Conservation (phyloP, 2,888 invertebrate species). For the Erynnis tages region DNA sequence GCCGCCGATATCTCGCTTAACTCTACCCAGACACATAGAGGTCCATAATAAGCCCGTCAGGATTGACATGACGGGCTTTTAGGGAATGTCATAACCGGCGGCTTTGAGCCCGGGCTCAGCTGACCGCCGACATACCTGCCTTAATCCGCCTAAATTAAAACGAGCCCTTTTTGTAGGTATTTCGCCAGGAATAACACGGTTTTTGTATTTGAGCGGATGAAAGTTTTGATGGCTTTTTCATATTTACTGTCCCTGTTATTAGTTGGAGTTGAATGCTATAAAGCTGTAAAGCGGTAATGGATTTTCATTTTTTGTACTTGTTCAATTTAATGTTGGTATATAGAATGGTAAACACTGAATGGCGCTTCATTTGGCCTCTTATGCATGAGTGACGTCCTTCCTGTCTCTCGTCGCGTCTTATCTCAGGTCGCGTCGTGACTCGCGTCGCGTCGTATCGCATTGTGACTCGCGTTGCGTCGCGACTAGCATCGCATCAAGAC, state of each 20-base stretch:
- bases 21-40: background rate
- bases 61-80: conserved; percentile 8
- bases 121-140: background rate
- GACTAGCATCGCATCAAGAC: too few species aligned
- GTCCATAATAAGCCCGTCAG: background rate
- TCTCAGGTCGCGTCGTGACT: too few species aligned
- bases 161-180: background rate
- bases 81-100: conserved; percentile 11
- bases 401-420: too few species aligned
- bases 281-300: too few species aligned
- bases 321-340: too few species aligned
- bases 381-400: too few species aligned
- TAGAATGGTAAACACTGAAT: too few species aligned
- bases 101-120: background rate
- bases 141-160: conserved; percentile 9
- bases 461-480: too few species aligned
- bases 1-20: background rate
- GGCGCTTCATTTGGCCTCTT: too few species aligned
- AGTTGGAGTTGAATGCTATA: too few species aligned
- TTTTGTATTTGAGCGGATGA: background rate
- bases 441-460: too few species aligned
- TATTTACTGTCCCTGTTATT: background rate
- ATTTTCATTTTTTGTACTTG: too few species aligned
- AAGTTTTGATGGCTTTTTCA: background rate
- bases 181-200: background rate